Percentiles rank a stretch among this genome's conserved stretches.
These are phyloP conservation scores for rabbit (Oryctolagus cuniculus) DNA, from an alignment of 2,113 vertebrate species.

Conservation along the genomic window DNA sequence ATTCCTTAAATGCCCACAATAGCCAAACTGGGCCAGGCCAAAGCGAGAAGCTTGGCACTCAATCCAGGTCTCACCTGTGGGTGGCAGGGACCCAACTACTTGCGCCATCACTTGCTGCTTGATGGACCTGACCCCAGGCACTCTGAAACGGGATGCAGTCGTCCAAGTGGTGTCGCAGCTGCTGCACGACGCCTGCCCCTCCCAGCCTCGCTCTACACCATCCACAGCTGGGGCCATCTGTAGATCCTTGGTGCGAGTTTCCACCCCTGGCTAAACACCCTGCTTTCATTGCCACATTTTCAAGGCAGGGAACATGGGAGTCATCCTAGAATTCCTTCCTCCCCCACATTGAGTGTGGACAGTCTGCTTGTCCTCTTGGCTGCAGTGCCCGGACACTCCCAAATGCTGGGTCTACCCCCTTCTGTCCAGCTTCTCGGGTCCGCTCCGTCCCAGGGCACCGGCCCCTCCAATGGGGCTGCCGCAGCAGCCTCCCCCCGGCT, in stretches of 20 bases:
- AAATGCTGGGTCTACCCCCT: background rate
- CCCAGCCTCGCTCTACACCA: background rate
- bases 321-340: background rate
- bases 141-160: background rate
- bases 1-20: too few species aligned
- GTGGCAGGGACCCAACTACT: too few species aligned
- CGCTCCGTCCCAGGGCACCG: background rate
- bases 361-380: background rate
- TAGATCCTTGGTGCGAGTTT: background rate
- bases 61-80: too few species aligned
- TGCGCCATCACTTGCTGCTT: too few species aligned
- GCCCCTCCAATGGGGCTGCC: background rate
- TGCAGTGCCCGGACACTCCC: background rate
- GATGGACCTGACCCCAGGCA: too few species aligned
- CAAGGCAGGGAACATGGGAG: conserved; percentile 14
- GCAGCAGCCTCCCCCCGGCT: background rate
- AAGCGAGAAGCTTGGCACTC: too few species aligned
- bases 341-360: background rate
- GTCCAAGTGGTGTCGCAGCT: background rate
- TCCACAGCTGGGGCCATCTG: background rate
- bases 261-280: background rate
- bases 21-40: too few species aligned
- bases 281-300: conserved; percentile 44
- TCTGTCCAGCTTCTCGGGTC: background rate
- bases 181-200: background rate